Base-by-base conservation (phyloP, 2,797 vertebrate genomes). In the Adrianichthys oophorus region DNA sequence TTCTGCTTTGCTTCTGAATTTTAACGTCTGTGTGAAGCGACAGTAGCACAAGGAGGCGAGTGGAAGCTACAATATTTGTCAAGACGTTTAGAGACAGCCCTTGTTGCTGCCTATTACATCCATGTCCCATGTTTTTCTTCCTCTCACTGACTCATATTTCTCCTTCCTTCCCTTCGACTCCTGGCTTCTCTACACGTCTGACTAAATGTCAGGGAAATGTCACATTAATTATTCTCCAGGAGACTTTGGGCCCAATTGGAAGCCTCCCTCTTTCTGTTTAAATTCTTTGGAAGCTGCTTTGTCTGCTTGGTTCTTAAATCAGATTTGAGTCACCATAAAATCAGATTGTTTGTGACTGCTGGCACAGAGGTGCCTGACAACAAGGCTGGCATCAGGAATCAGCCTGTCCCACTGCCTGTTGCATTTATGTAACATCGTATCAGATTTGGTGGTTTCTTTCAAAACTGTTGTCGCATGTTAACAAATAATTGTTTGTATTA, bases 121-220 rank as follows among this genome's bases (percentile, higher is more conserved):
- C 52, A 48, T 68, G 66, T 48, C 45, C 44, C 60, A 65, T 69
- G 68, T 63, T 55, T 63, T 41, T 47, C 59, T 66, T 44, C 50
- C 29, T 24, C 52, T 65, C 62, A 4, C 50, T 58, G 53, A 58
- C 70, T 81, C 52, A 45, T 66, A 67, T 84, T 60, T 75, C 43
- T 57, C 24, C 55, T 65, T 78, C 62, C 65, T 74, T 68, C 72
- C 65, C 74, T 44, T 17, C 15, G 61, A 89, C 79, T 84, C 68
- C 63, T 68, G 87, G 78, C 78, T 84, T 63, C 63, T 87, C 73
- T 66, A 68, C 83, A 85, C 85, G 84, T 84, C 83, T 32, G 62
- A 88, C 82, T 91, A 92, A 92, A 93, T 92, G 91, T 92, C 91
- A 92, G 82, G 82, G 77, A 93, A 93, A 93, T 93, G 91, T 92